Evolutionary conservation across 2,113 vertebrate genomes (phyloP).

Genomic region (Amphilophus citrinellus): DNA sequence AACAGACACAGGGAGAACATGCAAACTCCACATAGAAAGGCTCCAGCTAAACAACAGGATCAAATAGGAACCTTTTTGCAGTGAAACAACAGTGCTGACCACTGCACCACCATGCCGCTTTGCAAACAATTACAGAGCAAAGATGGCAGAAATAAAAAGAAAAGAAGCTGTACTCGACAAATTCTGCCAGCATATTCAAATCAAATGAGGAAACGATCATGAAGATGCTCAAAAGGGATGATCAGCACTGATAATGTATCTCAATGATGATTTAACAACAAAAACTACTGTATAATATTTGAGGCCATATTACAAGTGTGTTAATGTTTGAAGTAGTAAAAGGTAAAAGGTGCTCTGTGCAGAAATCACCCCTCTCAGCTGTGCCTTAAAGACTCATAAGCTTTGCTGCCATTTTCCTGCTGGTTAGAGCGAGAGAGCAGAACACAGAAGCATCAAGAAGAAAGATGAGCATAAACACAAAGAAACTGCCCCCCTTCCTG

Average conservation of each 20-base stretch:
- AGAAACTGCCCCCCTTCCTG: not conserved
- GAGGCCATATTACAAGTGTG: not conserved
- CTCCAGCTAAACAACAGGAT: no score
- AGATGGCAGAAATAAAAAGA: not conserved
- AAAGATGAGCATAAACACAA: conserved; percentile 13
- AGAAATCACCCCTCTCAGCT: not conserved
- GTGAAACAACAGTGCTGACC: no score
- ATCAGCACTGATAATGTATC: no score
- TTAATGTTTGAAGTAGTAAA: fast-evolving
- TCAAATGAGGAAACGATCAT: no score
- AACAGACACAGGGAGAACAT: no score
- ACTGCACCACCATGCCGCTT: no score
- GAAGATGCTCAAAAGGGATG: no score
- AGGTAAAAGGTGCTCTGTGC: not conserved
- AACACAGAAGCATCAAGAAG: not conserved
- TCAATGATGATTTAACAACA: not conserved
- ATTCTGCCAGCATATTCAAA: no score
- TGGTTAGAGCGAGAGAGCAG: not conserved
- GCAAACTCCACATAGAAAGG: no score
- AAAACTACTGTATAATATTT: not conserved
- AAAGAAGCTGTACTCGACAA: not conserved
- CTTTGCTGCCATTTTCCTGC: not conserved
- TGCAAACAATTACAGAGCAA: no score
- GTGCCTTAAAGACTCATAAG: not conserved
- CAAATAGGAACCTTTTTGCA: no score